phyloP scores from a whole-genome alignment of 2,888 invertebrate species.

The Chaetogeoica ovagalla region DNA sequence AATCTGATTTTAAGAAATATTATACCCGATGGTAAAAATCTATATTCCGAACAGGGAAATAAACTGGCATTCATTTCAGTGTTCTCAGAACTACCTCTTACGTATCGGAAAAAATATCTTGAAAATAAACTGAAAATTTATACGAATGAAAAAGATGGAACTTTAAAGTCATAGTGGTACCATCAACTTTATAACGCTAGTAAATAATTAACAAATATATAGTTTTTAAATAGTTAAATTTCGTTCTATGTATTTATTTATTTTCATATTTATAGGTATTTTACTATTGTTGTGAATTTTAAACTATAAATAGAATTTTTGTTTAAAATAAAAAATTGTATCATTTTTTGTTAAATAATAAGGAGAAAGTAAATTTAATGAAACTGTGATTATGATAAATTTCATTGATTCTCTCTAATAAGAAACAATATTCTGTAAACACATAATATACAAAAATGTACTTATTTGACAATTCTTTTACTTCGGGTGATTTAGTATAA shows the following conservation, averaged over 20 bases:
- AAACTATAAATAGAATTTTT: not conserved
- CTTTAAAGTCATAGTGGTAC: not conserved
- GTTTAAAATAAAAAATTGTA: no score
- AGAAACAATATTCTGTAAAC: no score
- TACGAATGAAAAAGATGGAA: constrained; percentile 53
- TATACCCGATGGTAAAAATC: constrained; percentile 66
- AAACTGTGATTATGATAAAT: not conserved
- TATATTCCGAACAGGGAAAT: constrained; percentile 72
- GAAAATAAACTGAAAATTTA: constrained; percentile 63
- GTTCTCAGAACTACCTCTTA: constrained; percentile 68
- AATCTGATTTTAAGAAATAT: constrained; percentile 74
- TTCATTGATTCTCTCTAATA: not conserved
- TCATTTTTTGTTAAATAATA: not conserved
- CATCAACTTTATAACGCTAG: no score
- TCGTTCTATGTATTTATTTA: not conserved
- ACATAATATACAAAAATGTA: no score
- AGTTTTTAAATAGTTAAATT: not conserved
- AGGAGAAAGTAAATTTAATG: not conserved
- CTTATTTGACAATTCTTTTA: no score
- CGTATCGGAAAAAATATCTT: constrained; percentile 70
- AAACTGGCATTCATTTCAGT: constrained; percentile 69
- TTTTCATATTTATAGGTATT: not conserved
- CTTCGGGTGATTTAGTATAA: no score
- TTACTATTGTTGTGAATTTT: not conserved
- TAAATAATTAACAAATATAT: no score